phyloP scores from a whole-genome alignment of 1,140 invertebrate genomes.

The Drosophila sturtevanti region DNA sequence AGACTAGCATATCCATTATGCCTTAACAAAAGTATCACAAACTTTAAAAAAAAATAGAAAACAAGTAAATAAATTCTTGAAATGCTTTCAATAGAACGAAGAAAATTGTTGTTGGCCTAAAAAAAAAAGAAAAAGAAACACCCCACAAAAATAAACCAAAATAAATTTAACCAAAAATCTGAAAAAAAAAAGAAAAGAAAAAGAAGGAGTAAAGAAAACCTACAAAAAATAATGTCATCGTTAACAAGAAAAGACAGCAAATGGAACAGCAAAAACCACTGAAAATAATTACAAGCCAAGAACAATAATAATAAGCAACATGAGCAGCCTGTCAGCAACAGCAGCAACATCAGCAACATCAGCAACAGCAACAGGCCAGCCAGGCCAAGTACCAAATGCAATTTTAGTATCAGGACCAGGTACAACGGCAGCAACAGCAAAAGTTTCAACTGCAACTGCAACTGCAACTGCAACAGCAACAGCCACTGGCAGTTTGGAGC shows the following conservation, averaged over 20 bases:
- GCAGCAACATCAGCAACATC: constrained; percentile 14
- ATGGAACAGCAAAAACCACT: constrained; percentile 38
- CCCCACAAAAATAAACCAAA: constrained; percentile 4
- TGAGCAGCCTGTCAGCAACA: constrained; percentile 70
- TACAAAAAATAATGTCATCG: constrained; percentile 50
- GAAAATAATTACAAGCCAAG: constrained; percentile 75
- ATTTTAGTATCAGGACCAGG: constrained; percentile 24
- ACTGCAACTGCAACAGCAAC: constrained; percentile 19
- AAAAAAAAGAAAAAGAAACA: constrained; percentile 17
- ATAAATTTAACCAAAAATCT: constrained; percentile 10
- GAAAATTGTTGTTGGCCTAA: constrained; percentile 21
- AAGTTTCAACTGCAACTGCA: constrained; percentile 14
- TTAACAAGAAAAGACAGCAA: constrained; percentile 51
- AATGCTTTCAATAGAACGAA: not conserved
- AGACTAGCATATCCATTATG: too few species aligned
- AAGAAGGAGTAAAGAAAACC: constrained; percentile 19
- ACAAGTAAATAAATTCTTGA: not conserved
- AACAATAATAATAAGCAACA: constrained; percentile 78
- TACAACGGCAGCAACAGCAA: constrained; percentile 17
- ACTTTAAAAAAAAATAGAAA: too few species aligned
- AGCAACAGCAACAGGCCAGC: constrained; percentile 12
- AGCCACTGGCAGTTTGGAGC: constrained; percentile 72
- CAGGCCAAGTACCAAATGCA: constrained; percentile 13
- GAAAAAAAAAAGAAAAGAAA: constrained; percentile 20
- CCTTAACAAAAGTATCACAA: too few species aligned